Percentiles rank a stretch among this genome's conserved stretches.
Conservation (phyloP, 2,113 vertebrate species). For the Opisthocomus hoazin region DNA sequence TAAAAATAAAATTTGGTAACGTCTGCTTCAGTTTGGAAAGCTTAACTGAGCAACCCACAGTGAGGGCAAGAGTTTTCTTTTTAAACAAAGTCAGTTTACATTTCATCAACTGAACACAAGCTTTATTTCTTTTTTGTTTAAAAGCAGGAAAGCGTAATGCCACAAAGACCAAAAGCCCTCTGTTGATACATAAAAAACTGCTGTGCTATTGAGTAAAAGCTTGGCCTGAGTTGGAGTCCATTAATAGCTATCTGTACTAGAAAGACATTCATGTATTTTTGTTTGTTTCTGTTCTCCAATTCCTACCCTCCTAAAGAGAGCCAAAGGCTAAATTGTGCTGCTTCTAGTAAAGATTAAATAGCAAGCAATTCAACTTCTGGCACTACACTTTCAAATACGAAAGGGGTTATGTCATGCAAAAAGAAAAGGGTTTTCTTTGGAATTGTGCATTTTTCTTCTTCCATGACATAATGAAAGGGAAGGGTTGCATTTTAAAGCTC, state of each 20-base stretch:
- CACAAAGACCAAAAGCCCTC: constrained; percentile 55
- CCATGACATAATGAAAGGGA: background rate
- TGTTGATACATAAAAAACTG: constrained; percentile 47
- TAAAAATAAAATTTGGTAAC: background rate
- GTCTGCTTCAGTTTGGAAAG: background rate
- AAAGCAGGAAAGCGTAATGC: constrained; percentile 31
- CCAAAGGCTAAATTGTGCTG: constrained; percentile 55
- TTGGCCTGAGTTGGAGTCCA: constrained; percentile 3
- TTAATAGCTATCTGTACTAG: constrained; percentile 43
- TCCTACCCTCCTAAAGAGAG: constrained; percentile 33
- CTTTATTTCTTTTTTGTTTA: constrained; percentile 44
- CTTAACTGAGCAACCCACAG: background rate
- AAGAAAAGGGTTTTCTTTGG: constrained; percentile 41
- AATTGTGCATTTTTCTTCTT: background rate
- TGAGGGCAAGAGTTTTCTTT: background rate
- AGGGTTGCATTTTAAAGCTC: background rate
- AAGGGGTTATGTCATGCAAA: constrained; percentile 36
- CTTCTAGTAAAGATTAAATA: constrained; percentile 48
- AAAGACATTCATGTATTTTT: constrained; percentile 55
- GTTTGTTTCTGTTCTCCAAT: constrained; percentile 49
- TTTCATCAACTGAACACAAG: constrained; percentile 39
- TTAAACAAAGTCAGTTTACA: constrained; percentile 31
- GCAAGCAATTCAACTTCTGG: constrained; percentile 44
- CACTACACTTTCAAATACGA: background rate
- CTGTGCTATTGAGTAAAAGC: constrained; percentile 24